These are phyloP conservation scores for Cotesia congregata DNA, from an alignment of 2,888 invertebrate species.

Conservation along the genomic window DNA sequence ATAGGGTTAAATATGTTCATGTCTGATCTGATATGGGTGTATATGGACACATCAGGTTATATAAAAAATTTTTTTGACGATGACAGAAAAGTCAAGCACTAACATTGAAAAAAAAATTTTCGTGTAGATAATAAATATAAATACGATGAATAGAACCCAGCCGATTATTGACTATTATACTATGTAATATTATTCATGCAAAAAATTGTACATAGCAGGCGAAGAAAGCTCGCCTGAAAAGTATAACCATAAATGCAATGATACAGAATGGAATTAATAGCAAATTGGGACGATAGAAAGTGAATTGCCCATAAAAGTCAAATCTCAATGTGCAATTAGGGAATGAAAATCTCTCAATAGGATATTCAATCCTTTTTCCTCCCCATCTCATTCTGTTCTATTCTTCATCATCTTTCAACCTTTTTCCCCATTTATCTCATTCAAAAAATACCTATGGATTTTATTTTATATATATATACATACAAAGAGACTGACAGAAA, in stretches of 20 bases:
- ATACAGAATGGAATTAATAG: neutral
- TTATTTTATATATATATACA: neutral
- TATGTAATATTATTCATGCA: too few species aligned
- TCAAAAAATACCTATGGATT: neutral
- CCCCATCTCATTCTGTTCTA: neutral
- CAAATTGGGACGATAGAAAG: neutral
- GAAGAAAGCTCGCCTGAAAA: neutral
- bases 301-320: constrained; percentile 34
- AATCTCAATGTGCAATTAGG: constrained; percentile 50
- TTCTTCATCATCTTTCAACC: constrained; percentile 1
- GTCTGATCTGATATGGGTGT: too few species aligned
- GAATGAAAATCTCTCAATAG: constrained; percentile 46
- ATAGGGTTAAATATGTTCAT: too few species aligned
- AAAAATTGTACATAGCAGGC: neutral
- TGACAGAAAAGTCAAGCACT: too few species aligned
- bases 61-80: too few species aligned
- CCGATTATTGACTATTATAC: too few species aligned
- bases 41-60: too few species aligned
- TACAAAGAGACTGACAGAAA: neutral
- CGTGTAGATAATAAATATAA: too few species aligned
- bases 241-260: neutral
- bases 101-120: too few species aligned
- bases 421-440: constrained; percentile 8
- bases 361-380: constrained; percentile 33
- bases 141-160: too few species aligned